A percentile compares a stretch with the other conserved stretches of the same genome.
phyloP scores from a whole-genome alignment of 2,797 vertebrate genomes.

The Bradypodion pumilum region DNA sequence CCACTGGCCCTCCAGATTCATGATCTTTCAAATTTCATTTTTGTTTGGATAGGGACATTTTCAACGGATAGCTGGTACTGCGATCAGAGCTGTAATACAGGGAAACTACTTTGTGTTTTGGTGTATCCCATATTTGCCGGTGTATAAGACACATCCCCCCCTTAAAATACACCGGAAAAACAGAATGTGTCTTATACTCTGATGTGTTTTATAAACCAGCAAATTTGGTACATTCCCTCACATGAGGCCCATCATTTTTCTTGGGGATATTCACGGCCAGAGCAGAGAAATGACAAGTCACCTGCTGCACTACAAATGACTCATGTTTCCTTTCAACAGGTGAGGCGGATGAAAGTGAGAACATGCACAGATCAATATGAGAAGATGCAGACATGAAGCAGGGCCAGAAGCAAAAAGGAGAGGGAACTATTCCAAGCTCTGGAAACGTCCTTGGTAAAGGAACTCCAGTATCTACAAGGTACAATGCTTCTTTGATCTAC shows the following conservation, averaged over 20 bases:
- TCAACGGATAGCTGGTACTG: too few relatives aligned
- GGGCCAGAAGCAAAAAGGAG: too few relatives aligned
- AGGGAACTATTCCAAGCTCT: too few relatives aligned
- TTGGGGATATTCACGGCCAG: not conserved
- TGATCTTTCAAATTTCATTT: not conserved
- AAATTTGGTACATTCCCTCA: not conserved
- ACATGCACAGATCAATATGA: not conserved
- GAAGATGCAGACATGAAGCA: not conserved
- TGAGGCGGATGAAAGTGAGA: not conserved
- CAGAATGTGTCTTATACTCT: too few relatives aligned
- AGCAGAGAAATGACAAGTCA: not conserved
- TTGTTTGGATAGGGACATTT: not conserved
- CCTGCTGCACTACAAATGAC: not conserved
- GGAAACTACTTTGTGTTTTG: not conserved
- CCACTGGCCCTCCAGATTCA: too few relatives aligned
- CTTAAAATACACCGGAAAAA: too few relatives aligned
- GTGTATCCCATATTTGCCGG: too few relatives aligned
- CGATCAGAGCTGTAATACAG: not conserved
- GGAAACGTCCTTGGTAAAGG: not conserved
- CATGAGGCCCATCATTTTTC: not conserved
- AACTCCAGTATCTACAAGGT: not conserved
- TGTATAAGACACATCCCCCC: too few relatives aligned
- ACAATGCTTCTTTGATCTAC: not conserved
- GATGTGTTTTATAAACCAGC: too few relatives aligned
- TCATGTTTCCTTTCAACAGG: too few relatives aligned